phyloP scores from a whole-genome alignment of 2,113 vertebrate species.

The Antechinus flavipes region DNA sequence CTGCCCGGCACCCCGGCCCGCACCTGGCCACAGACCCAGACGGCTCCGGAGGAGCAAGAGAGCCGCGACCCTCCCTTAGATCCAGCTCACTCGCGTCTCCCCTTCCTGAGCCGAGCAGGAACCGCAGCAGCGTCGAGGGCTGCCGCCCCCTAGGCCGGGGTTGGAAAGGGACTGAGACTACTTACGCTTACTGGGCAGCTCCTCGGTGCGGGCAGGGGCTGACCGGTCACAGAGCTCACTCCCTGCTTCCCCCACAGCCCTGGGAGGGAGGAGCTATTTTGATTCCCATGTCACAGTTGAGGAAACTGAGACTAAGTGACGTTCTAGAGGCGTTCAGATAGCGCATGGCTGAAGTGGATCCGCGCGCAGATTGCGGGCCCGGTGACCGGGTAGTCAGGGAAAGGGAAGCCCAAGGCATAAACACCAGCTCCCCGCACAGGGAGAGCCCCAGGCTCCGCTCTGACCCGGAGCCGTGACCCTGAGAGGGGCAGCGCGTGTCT shows the following conservation, averaged over 20 bases:
- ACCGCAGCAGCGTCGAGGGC: too few species aligned
- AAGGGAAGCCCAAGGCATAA: background rate
- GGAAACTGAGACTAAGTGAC: background rate
- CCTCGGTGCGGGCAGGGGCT: too few species aligned
- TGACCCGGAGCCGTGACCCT: slow-evolving; percentile 26
- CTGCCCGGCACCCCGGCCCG: too few species aligned
- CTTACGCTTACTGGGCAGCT: too few species aligned
- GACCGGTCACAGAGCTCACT: background rate
- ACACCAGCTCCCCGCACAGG: background rate
- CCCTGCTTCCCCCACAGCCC: background rate
- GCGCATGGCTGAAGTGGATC: background rate
- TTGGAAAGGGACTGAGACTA: too few species aligned
- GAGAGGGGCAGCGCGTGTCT: background rate
- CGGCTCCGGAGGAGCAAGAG: too few species aligned
- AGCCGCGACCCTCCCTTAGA: too few species aligned
- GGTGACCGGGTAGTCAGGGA: background rate
- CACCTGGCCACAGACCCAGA: too few species aligned
- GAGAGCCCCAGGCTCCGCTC: background rate
- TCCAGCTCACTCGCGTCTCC: too few species aligned
- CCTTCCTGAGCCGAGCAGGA: too few species aligned
- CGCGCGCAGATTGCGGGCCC: background rate
- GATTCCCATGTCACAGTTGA: background rate
- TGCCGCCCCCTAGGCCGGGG: too few species aligned
- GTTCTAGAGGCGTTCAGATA: background rate
- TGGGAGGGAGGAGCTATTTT: background rate